Base-by-base conservation (phyloP, 2,888 invertebrate genomes). In the Blastobasis lacticolella region DNA sequence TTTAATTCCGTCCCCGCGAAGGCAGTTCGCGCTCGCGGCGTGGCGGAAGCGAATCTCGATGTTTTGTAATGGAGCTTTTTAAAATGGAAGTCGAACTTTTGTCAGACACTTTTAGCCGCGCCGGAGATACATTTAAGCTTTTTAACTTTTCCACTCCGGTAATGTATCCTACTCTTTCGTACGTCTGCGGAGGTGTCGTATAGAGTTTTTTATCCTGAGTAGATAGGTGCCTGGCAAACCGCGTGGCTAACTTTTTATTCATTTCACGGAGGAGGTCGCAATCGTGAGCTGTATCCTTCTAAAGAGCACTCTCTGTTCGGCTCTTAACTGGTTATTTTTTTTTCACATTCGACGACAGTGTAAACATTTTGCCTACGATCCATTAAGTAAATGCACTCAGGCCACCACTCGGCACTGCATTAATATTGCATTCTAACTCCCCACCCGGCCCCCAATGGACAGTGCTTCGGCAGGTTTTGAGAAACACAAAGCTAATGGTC, bases 341-440 rank as follows among this genome's bases (percentile, higher is more conserved):
- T 79, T 74, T 76, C 70, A 64, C 74, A 71, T 77, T 77, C 70
- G 73, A 71, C 73, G 72, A 73, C 72, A 78, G 73, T 73, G 75
- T 80, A 83, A 83, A 80, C 78, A 85, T 78, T 84, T 83, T 80
- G 79, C 81, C 76, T 81, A 79, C 79, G 76, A 79, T 81, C 86
- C 83, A 86, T 87, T 86, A 85, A 81, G 84, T 81, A 84, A 83
- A 84, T 87, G 82, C 83, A 85, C 80, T 83, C 77, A 70, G 72
- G 73, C 69, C 78, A 69, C 80, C 73, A 80, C 81, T 81, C 81
- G 73, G 74, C 73, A 76, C 75, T 88, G 88, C 90, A 90, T 90
- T 90, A 90, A 90, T 90, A 90, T 90, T 90, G 89, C 90, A 90
- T 90, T 89, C 87, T 87, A 85, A 80, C 73, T 70, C 72, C 64